phyloP scores from a whole-genome alignment of 2,888 invertebrate species.

The Philopedon plagiatum region DNA sequence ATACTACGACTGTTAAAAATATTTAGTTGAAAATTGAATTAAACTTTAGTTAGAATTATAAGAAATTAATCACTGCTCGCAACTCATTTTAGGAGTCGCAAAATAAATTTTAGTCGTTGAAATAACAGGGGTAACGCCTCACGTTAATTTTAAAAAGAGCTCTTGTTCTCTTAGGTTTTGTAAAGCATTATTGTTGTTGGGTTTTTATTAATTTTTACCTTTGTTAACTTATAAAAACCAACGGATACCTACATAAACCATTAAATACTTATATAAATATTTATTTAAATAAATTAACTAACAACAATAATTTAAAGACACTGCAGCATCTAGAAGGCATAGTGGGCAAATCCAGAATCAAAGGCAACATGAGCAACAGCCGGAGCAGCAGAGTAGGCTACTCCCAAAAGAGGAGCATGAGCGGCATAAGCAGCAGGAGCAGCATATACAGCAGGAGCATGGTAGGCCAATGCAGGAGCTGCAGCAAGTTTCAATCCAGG shows the following conservation, averaged over 20 bases:
- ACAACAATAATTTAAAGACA: slow-evolving; percentile 1
- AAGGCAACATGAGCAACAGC: slow-evolving; percentile 76
- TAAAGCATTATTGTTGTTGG: too few species aligned
- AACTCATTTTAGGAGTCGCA: too few species aligned
- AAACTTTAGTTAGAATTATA: too few species aligned
- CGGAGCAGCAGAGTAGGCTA: slow-evolving; percentile 73
- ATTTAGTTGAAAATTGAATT: too few species aligned
- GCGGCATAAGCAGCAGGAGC: slow-evolving; percentile 71
- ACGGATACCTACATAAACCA: background rate
- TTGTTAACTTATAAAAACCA: too few species aligned
- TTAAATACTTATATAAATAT: slow-evolving; percentile 1
- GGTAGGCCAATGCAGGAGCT: slow-evolving; percentile 50
- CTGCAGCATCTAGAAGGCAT: slow-evolving; percentile 51
- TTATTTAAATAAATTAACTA: slow-evolving; percentile 22
- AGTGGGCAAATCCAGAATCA: slow-evolving; percentile 61
- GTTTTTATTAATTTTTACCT: too few species aligned
- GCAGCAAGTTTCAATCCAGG: slow-evolving; percentile 69
- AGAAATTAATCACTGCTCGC: too few species aligned
- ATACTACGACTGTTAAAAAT: too few species aligned
- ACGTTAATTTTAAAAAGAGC: too few species aligned
- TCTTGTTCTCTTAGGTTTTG: too few species aligned
- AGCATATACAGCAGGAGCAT: slow-evolving; percentile 68
- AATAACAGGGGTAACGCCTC: too few species aligned
- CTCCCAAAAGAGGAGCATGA: slow-evolving; percentile 69
- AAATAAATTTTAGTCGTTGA: too few species aligned